phyloP scores from a whole-genome alignment of 2,797 vertebrate species.

The Pseudotriccus pelzelni region DNA sequence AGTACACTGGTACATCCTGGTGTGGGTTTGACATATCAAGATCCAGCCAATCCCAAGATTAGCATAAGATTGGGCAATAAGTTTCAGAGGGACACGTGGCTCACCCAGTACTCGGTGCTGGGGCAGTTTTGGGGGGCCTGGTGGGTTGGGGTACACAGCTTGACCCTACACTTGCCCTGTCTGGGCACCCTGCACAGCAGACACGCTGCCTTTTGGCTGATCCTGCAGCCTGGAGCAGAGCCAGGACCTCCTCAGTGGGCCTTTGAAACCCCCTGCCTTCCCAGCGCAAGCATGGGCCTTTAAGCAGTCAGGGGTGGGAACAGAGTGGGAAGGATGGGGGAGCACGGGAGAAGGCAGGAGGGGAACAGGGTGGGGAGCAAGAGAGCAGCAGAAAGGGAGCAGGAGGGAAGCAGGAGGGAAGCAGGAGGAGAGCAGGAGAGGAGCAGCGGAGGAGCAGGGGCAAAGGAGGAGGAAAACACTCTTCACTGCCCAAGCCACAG shows the following conservation, averaged over 20 bases:
- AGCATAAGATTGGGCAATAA: rapidly evolving
- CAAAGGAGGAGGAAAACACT: not conserved
- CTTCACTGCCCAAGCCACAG: not conserved
- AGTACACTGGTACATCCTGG: not conserved
- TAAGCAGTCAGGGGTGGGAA: rapidly evolving
- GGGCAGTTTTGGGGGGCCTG: not conserved
- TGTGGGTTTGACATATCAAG: not conserved
- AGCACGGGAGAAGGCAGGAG: not conserved
- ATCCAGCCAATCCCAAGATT: not conserved
- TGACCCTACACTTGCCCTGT: not conserved
- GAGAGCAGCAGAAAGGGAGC: not conserved
- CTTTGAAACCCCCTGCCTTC: conserved; percentile 49
- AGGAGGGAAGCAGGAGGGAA: not conserved
- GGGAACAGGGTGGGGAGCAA: not conserved
- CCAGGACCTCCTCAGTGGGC: conserved; percentile 40
- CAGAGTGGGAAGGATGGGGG: not conserved
- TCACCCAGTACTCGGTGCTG: rapidly evolving
- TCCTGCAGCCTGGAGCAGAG: conserved; percentile 65
- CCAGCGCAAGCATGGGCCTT: not conserved
- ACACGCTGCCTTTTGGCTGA: conserved; percentile 58
- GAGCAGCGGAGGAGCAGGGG: not conserved
- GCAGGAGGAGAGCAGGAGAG: not conserved
- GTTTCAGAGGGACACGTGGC: not conserved
- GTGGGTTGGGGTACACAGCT: not conserved
- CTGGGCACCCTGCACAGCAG: not conserved